These are phyloP conservation scores for Rhorus exstirpatorius DNA, from an alignment of 2,888 invertebrate genomes.

Conservation along the genomic window DNA sequence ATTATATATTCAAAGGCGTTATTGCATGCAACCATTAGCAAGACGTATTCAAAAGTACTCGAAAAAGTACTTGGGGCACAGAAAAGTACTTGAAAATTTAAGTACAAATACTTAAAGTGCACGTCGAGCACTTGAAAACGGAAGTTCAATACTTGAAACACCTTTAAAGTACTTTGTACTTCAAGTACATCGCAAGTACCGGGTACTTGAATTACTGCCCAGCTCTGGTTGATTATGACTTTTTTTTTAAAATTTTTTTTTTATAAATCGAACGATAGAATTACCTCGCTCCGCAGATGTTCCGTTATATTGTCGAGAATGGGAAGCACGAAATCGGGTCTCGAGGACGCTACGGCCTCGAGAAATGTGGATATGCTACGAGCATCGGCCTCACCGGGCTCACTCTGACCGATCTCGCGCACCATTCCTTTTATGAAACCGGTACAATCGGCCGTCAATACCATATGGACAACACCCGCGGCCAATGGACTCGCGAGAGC, in stretches of 20 bases:
- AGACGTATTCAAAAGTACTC: no score
- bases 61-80: no score
- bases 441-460: conserved; percentile 89
- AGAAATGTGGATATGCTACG: conserved; percentile 82
- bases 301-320: conserved; percentile 80
- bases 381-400: conserved; percentile 87
- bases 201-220: no score
- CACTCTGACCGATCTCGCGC: conserved; percentile 91
- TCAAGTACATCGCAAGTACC: no score
- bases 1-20: no score
- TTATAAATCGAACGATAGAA: conserved; percentile 19
- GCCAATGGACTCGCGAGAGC: conserved; percentile 90
- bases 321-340: conserved; percentile 79
- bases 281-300: conserved; percentile 80
- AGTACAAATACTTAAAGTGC: no score
- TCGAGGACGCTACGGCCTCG: conserved; percentile 77
- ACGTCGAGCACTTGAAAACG: no score
- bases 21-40: no score
- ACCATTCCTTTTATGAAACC: conserved; percentile 92
- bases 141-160: no score
- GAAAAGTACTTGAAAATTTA: no score
- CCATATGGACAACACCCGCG: conserved; percentile 90
- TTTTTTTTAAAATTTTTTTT: neutral
- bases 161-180: no score
- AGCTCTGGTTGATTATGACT: no score